These are phyloP conservation scores for Netelia melanura DNA, from an alignment of 2,888 invertebrate genomes.

Conservation along the genomic window DNA sequence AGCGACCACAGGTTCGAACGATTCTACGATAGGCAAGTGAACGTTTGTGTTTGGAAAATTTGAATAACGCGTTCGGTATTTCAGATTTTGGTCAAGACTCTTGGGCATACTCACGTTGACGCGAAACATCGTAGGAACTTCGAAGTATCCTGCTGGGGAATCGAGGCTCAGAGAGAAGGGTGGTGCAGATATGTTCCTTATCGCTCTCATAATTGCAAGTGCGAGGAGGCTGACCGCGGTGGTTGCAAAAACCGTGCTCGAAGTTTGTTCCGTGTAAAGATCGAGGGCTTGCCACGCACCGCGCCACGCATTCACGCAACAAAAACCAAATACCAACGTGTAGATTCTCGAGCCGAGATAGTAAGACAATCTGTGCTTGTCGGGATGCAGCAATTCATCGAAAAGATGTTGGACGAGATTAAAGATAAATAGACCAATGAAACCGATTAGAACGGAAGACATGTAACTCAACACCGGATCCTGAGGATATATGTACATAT, in stretches of 20 bases:
- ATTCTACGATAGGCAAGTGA: too few species aligned
- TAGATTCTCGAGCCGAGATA: constrained; percentile 91
- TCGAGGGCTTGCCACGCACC: constrained; percentile 93
- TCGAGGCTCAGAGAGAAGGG: constrained; percentile 93
- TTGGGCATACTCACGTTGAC: constrained; percentile 88
- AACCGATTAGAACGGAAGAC: constrained; percentile 90
- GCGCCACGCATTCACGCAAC: constrained; percentile 95
- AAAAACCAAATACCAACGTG: constrained; percentile 91
- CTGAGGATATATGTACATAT: constrained; percentile 89
- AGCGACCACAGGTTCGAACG: too few species aligned
- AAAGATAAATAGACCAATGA: constrained; percentile 89
- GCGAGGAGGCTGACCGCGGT: constrained; percentile 89
- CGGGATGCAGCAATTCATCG: constrained; percentile 89
- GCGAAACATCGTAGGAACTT: constrained; percentile 94
- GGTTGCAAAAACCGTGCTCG: constrained; percentile 87
- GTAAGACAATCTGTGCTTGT: constrained; percentile 89
- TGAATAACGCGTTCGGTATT: too few species aligned
- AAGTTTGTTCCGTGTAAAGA: constrained; percentile 88
- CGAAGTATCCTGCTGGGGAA: constrained; percentile 91
- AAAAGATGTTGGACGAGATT: constrained; percentile 87
- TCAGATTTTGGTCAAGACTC: neutral
- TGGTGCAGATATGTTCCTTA: constrained; percentile 93
- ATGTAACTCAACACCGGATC: constrained; percentile 88
- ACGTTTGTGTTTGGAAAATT: too few species aligned
- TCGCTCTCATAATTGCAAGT: constrained; percentile 89